phyloP scores from a whole-genome alignment of 2,797 vertebrate species.

The Chelidonichthys spinosus region DNA sequence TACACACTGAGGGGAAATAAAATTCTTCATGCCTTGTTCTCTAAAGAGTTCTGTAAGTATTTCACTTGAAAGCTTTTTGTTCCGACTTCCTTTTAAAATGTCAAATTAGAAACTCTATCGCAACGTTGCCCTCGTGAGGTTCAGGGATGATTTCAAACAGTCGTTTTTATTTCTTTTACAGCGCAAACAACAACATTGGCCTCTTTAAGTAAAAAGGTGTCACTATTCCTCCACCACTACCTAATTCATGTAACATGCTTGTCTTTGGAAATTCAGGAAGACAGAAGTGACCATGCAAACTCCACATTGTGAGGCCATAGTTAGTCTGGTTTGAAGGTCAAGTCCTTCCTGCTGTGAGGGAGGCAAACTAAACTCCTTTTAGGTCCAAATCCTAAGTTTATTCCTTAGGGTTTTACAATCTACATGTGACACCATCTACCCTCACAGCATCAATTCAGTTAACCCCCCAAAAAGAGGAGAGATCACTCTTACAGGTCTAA shows the following conservation, averaged over 20 bases:
- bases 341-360: conserved; percentile 11
- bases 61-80: conserved; percentile 39
- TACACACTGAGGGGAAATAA: conserved; percentile 42
- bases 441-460: neutral
- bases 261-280: neutral
- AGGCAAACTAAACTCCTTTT: neutral
- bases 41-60: conserved; percentile 31
- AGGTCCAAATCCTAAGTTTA: neutral
- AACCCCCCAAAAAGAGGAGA: neutral
- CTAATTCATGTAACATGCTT: neutral
- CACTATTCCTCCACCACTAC: neutral
- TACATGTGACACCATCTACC: neutral
- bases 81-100: conserved; percentile 28
- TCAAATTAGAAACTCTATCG: conserved; percentile 4
- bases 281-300: neutral
- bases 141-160: neutral
- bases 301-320: neutral
- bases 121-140: neutral
- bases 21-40: conserved; percentile 19
- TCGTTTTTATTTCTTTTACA: too few species aligned
- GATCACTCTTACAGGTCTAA: neutral
- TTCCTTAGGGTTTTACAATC: neutral
- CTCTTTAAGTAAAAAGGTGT: neutral
- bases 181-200: too few species aligned
- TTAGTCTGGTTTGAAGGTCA: neutral